Conservation (phyloP, 2,888 invertebrate species). For the Clivina fossor region DNA sequence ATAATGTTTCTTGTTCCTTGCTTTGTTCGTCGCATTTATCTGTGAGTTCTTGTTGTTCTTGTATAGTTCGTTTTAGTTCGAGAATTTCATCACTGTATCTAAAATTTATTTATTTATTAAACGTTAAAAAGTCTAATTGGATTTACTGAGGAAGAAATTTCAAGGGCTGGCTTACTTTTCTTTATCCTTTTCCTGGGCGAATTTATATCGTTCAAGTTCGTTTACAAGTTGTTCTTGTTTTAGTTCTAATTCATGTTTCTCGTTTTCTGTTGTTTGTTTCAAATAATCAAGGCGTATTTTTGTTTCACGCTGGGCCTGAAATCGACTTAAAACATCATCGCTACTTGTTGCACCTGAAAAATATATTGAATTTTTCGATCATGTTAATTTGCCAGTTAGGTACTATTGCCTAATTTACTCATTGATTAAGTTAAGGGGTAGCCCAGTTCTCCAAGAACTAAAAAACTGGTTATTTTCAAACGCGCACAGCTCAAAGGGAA, state of each 20-base stretch:
- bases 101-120: no score
- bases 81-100: constrained; percentile 75
- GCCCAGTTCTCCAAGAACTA: background rate
- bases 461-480: background rate
- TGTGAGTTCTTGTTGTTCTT: constrained; percentile 54
- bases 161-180: constrained; percentile 83
- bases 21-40: constrained; percentile 50
- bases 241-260: constrained; percentile 70
- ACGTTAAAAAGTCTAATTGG: constrained; percentile 17
- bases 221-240: constrained; percentile 65
- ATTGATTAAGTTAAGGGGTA: background rate
- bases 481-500: background rate
- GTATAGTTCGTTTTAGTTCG: constrained; percentile 62
- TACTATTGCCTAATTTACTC: background rate
- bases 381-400: background rate
- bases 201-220: constrained; percentile 76
- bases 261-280: constrained; percentile 70
- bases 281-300: constrained; percentile 69
- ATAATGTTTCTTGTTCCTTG: constrained; percentile 42
- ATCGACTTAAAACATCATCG: constrained; percentile 73
- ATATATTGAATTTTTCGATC: background rate
- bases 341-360: constrained; percentile 68
- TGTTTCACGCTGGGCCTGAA: constrained; percentile 73
- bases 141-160: no score
- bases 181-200: constrained; percentile 76